These are phyloP conservation scores for Melipona beecheii DNA, from an alignment of 2,888 invertebrate species.

Conservation along the genomic window DNA sequence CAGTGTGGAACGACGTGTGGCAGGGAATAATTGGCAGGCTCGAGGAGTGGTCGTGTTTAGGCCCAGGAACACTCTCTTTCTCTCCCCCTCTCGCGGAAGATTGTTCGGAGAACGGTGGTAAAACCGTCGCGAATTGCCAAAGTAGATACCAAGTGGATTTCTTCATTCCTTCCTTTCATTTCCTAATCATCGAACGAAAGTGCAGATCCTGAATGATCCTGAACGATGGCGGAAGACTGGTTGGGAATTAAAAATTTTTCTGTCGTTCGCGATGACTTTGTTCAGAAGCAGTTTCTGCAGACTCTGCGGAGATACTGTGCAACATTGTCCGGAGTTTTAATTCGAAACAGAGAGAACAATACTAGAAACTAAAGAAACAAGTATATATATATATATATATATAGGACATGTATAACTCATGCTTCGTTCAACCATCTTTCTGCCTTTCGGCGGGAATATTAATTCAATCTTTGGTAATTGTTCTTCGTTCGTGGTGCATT, in stretches of 20 bases:
- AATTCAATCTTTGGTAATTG: neutral
- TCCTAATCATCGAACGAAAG: neutral
- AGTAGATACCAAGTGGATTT: slow-evolving; percentile 32
- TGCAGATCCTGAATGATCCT: neutral
- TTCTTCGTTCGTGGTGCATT: neutral
- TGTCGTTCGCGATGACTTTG: neutral
- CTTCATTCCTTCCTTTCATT: neutral
- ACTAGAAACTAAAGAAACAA: neutral
- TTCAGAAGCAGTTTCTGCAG: neutral
- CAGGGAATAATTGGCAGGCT: slow-evolving; percentile 73
- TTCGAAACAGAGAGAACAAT: neutral
- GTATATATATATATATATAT: neutral
- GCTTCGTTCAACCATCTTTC: neutral
- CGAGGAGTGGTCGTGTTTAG: slow-evolving; percentile 61
- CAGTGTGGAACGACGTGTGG: slow-evolving; percentile 69
- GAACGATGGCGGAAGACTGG: neutral
- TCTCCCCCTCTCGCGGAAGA: slow-evolving; percentile 24
- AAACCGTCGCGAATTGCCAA: slow-evolving; percentile 55
- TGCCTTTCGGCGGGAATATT: neutral
- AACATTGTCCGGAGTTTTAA: neutral
- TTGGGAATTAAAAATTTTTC: neutral
- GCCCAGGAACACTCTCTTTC: slow-evolving; percentile 37
- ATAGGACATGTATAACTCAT: neutral
- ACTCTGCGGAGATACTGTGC: neutral
- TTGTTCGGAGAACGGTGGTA: slow-evolving; percentile 50